A percentile compares a stretch with the other conserved stretches of the same genome.
phyloP scores from a whole-genome alignment of 2,113 vertebrate genomes.

The Saguinus imperator region DNA sequence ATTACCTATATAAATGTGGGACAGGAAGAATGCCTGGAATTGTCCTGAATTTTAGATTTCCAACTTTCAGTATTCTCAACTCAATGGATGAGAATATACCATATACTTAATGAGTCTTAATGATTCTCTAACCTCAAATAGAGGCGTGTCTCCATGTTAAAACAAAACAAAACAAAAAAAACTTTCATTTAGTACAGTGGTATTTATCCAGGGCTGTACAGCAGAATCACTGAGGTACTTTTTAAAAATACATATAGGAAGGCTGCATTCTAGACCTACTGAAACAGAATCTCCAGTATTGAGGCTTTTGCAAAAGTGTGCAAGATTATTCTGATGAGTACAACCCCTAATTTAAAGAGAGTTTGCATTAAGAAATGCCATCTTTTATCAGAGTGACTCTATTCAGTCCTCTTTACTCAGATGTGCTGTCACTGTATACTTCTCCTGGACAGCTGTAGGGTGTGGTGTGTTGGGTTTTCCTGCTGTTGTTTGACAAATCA shows the following conservation, averaged over 20 bases:
- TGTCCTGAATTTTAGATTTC: neutral
- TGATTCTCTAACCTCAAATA: neutral
- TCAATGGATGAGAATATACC: neutral
- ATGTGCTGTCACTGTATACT: neutral
- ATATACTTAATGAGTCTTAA: neutral
- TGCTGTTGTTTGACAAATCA: neutral
- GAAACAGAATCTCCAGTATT: neutral
- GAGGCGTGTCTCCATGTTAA: neutral
- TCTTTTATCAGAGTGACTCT: neutral
- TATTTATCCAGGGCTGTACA: neutral
- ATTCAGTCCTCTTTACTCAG: neutral
- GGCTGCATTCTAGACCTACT: neutral
- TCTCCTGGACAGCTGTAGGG: neutral
- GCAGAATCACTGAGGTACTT: neutral
- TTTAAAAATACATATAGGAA: neutral
- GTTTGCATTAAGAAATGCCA: neutral
- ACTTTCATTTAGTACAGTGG: neutral
- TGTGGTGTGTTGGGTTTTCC: neutral
- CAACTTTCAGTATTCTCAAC: constrained; percentile 12
- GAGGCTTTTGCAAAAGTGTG: neutral
- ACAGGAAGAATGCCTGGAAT: neutral
- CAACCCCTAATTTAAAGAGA: neutral
- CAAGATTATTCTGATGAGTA: neutral
- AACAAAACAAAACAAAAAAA: neutral
- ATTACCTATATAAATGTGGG: neutral